Evolutionary conservation across 2,113 vertebrate genomes (phyloP).

Genomic region (Rhipidura dahli): DNA sequence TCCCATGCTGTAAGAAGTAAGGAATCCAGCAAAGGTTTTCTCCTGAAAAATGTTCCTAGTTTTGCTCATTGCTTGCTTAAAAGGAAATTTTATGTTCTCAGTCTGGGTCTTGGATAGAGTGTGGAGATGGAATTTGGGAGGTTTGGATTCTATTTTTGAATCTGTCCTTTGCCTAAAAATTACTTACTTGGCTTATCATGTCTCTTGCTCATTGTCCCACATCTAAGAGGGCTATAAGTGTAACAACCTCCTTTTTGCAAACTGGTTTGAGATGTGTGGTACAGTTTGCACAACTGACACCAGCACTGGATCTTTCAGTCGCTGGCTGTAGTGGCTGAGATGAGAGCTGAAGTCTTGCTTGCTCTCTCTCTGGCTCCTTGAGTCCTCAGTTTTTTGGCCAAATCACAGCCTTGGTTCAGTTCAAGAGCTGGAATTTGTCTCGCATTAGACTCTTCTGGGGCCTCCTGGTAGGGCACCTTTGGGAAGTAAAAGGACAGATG

Average conservation of each 20-base stretch:
- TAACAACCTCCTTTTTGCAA: not conserved
- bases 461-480: not conserved
- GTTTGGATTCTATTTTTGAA: constrained; percentile 26
- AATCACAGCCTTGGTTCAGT: not conserved
- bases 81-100: constrained; percentile 33
- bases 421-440: not conserved
- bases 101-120: not conserved
- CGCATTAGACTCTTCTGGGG: not conserved
- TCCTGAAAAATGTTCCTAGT: not conserved
- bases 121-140: not conserved
- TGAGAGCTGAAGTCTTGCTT: not conserved
- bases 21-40: constrained; percentile 34
- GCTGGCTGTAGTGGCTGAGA: not conserved
- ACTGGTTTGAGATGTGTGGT: not conserved
- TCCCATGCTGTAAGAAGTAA: constrained; percentile 28
- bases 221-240: not conserved
- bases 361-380: not conserved
- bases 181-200: not conserved
- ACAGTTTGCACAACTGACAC: not conserved
- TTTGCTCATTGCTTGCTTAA: constrained; percentile 15
- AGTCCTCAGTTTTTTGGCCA: not conserved
- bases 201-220: not conserved
- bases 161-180: constrained; percentile 21
- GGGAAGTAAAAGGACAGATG: not conserved
- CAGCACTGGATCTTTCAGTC: not conserved